Evolutionary conservation across 1,140 invertebrate species (phyloP).

Genomic region (Drosophila seguyi): DNA sequence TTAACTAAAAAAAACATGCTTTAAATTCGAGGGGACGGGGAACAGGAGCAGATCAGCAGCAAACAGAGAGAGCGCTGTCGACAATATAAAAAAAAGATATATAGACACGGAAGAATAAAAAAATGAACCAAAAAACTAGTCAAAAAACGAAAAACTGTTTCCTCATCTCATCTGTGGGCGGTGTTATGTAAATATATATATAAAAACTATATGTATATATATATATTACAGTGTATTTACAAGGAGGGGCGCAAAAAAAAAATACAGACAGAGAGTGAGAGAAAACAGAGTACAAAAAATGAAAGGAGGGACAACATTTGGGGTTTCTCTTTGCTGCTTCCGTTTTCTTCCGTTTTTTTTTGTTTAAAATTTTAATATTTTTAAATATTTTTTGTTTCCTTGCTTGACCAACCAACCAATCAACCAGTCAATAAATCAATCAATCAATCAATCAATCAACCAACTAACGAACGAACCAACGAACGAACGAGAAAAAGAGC

Average conservation of each 20-base stretch:
- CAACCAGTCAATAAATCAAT: constrained; percentile 37
- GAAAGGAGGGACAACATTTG: constrained; percentile 80
- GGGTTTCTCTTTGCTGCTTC: constrained; percentile 47
- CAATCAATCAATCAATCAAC: constrained; percentile 47
- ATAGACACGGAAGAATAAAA: constrained; percentile 21
- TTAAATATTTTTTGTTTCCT: constrained; percentile 38
- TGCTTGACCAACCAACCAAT: constrained; percentile 55
- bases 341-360: constrained; percentile 27
- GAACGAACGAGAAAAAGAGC: constrained; percentile 61
- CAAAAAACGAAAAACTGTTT: constrained; percentile 45
- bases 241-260: constrained; percentile 20
- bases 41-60: constrained; percentile 51
- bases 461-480: constrained; percentile 63
- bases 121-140: constrained; percentile 24
- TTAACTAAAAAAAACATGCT: constrained; percentile 31
- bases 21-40: constrained; percentile 19
- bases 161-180: constrained; percentile 43
- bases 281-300: constrained; percentile 30
- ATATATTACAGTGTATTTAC: constrained; percentile 53
- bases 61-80: constrained; percentile 18
- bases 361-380: background rate
- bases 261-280: constrained; percentile 15
- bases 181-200: constrained; percentile 29
- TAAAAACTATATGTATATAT: background rate
- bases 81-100: constrained; percentile 31